Evolutionary conservation across 53 echinoderm and acorn worm species (phyloP).

Genomic region (Pentamera pediparva): DNA sequence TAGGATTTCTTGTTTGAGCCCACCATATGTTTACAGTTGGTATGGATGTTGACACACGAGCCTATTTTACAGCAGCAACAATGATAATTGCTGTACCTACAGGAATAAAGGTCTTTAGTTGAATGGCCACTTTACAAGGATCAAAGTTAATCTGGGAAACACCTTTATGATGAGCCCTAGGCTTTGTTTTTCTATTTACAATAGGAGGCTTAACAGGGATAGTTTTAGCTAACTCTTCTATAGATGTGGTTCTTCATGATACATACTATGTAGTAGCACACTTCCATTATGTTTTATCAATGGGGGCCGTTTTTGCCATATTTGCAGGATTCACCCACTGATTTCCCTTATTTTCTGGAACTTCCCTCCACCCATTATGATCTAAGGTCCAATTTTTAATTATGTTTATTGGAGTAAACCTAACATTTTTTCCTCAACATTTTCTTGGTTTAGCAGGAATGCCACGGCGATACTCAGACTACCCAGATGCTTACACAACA

Average conservation of each 20-base stretch:
- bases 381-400: conserved; percentile 56
- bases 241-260: conserved; percentile 58
- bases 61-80: conserved; percentile 70
- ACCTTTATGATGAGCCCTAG: conserved; percentile 44
- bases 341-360: conserved; percentile 48
- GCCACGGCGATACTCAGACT: conserved; percentile 83
- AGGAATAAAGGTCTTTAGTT: conserved; percentile 78
- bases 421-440: conserved; percentile 71
- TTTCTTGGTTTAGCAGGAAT: conserved; percentile 68
- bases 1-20: conserved; percentile 75
- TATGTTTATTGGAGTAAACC: conserved; percentile 68
- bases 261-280: conserved; percentile 77
- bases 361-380: conserved; percentile 36
- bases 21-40: conserved; percentile 86
- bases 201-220: conserved; percentile 71
- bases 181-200: conserved; percentile 70
- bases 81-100: conserved; percentile 77
- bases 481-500: conserved; percentile 65
- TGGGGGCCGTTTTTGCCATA: conserved; percentile 76
- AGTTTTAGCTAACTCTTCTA: conserved; percentile 53
- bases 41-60: conserved; percentile 72
- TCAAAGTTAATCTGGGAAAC: conserved; percentile 57
- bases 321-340: conserved; percentile 71
- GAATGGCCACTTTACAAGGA: conserved; percentile 67
- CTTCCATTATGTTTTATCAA: conserved; percentile 64